Base-by-base conservation (phyloP, 2,888 invertebrate species). In the Vesta saturnalis region DNA sequence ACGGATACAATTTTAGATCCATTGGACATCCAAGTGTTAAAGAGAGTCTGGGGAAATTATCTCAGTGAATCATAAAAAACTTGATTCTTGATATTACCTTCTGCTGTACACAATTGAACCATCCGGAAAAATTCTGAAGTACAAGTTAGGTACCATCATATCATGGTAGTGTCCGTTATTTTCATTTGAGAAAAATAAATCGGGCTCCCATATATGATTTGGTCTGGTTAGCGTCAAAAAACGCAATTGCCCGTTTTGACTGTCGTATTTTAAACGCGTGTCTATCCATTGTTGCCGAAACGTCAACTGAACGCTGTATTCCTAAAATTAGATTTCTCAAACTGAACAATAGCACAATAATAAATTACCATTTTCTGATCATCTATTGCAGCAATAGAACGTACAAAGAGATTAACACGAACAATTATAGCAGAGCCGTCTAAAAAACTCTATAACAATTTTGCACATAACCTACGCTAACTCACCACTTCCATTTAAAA, bases 341-440 rank as follows among this genome's bases (percentile, higher is more conserved):
- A 64, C 69, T 52, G 52, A 49, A 46, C 64, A 65, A 52, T 55
- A 47, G 56, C 19, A n/a, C n/a, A n/a, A 12, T 39, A 58, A 8
- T 21, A 78, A 94, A 95, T 95, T 93, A 96, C 97, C 97, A 97
- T 97, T 90, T 95, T 95, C 88, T 96, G 96, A 92, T 97, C 97
- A 89, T 96, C 95, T 89, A 97, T 97, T 93, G 96, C 95, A 91
- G 96, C 95, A 90, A 97, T 96, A 89, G 96, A 96, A 85, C 97
- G 92, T 79, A 97, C 93, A 87, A 91, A 95, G 90, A 97, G 91
- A 93, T 97, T 97, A 90, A 97, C 95, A 84, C 87, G 86, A 83
- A 97, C 96, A 87, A 91, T 87, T 84, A 95, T 95, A 81, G 95
- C 92, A n/a, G n/a, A n/a, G 85, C 91, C 91, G 86, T 92, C 92